Base-by-base conservation (phyloP, 2,797 vertebrate species). In the Sebastes vulpes region DNA sequence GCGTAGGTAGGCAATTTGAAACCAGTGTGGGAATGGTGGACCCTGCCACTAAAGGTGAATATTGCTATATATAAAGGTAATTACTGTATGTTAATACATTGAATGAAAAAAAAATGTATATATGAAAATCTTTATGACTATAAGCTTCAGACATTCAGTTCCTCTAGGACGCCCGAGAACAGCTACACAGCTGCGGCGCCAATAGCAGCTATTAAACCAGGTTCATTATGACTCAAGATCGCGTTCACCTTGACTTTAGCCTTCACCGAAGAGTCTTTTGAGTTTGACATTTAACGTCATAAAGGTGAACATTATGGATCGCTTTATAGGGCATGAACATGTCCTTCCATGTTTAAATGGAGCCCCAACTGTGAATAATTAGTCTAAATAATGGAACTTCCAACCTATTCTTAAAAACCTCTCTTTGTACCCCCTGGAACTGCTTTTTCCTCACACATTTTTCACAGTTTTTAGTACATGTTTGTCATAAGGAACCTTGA, bases 191-290 rank as follows among this genome's bases (percentile, higher is more conserved):
- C 77, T 31, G 56, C 25, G 38, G 32, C 11, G 38, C 56, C 63
- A 29, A 28, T 2, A 32, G n/a, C 58, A 65, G 65, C 83, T 14
- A 57, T 72, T 69, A 81, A 79, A 81, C 23, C 68, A 25, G 38
- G 1, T 48, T 71, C 23, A 63, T 79, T 35, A 60, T 35, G 61
- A 48, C 21, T 60, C 56, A 79, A 80, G 71, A 61, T 70, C 32
- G 29, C 1, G 6, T 61, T 64, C 78, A 84, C 85, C 81, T 87
- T 89, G 76, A 75, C 73, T 59, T 68, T 61, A 54, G 52, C 35
- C 65, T 61, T 32, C 65, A 2, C 57, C 10, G 26, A 66, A 5
- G 28, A 64, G 12, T 52, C 59, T 79, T 72, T 8, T 69, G 38
- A 58, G 59, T 71, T 59, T 77, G 70, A 68, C 58, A 83, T 90